Base-by-base conservation (phyloP, 2,797 vertebrate species). In the Halcyon chelicuti region DNA sequence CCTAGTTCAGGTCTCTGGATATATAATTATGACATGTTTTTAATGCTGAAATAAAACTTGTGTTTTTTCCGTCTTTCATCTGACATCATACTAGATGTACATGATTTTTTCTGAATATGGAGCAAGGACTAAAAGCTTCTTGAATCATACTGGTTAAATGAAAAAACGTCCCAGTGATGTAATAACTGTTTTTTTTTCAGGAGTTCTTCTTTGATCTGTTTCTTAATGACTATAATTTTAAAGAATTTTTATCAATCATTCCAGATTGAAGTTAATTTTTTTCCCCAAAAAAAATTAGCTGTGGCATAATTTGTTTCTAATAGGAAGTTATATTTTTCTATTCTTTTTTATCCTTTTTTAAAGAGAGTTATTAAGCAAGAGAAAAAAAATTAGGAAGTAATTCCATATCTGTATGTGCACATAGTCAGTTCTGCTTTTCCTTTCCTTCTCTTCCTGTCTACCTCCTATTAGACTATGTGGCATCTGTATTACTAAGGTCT, bases 181-280 rank as follows among this genome's bases (percentile, higher is more conserved):
- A 72, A 49, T 70, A 67, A 25, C 7, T 61, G 2, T 18, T 17
- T 29, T 58, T 73, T 86, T 93, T 65, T 7, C 22, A 35, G 17
- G 25, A 66, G 26, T 62, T 91, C 96, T 77, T 39, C 71, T 94
- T 90, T 86, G 23, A 46, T 81, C 80, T 87, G 8, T n/a, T 92
- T 84, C 31, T 79, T 91, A 63, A 73, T 67, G 63, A 14, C 29
- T 87, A 19, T 86, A 65, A 89, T 90, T 94, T 71, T 40, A 68
- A 88, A 63, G 14, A 67, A 49, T 25, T 86, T 90, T 75, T 46
- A 72, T 18, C 55, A 78, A n/a, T 83, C 44, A 26, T 47, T 90
- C 57, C 12, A 3, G 28, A 67, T 61, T 82, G 12, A 80, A 39
- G 18, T 33, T 49, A 37, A 40, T 74, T 28, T 70, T 49, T 61